Conservation (phyloP, 1,140 invertebrate genomes). For the Xylocopa sonorina region DNA sequence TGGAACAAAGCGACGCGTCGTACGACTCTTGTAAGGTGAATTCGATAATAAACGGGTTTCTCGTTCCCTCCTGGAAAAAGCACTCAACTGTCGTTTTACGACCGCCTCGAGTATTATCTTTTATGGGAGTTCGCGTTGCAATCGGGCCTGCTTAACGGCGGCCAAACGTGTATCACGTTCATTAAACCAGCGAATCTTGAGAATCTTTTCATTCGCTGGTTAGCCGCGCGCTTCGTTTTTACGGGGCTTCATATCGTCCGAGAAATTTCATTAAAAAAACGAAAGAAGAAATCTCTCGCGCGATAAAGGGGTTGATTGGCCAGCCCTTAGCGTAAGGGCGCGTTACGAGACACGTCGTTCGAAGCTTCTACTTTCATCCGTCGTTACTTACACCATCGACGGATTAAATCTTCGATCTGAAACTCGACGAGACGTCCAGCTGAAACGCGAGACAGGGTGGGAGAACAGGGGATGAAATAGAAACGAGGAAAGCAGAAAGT, state of each 20-base stretch:
- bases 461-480: not conserved
- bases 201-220: not conserved
- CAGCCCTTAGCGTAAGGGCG: too few species aligned
- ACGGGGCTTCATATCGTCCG: not conserved
- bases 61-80: constrained; percentile 1
- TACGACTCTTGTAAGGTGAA: not conserved
- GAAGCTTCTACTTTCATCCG: not conserved
- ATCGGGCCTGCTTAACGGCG: constrained; percentile 17
- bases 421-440: not conserved
- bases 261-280: not conserved
- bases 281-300: not conserved
- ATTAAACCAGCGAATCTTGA: not conserved
- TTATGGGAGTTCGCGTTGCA: constrained; percentile 18
- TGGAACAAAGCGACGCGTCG: not conserved
- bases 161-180: constrained; percentile 5
- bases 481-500: not conserved
- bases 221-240: not conserved
- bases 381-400: constrained; percentile 13
- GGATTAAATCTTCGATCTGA: constrained; percentile 14
- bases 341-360: too few species aligned
- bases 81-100: not conserved
- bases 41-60: constrained; percentile 17
- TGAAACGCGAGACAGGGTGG: constrained; percentile 15
- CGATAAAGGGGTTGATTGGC: not conserved
- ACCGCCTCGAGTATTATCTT: not conserved